phyloP scores from a whole-genome alignment of 1,140 invertebrate genomes.

The Drosophila takahashii region DNA sequence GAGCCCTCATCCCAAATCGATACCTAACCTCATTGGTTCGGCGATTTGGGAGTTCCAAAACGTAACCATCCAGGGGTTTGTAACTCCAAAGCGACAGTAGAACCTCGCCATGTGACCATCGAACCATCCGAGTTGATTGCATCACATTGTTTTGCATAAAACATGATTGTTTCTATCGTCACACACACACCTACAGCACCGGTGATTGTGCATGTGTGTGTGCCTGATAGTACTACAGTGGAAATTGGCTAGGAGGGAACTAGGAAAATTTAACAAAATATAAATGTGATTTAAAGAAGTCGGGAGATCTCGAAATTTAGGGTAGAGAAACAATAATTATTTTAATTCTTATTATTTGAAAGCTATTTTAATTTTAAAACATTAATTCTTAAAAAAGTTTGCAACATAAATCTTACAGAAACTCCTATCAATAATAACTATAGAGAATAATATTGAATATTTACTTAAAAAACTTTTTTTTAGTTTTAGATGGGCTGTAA shows the following conservation, averaged over 20 bases:
- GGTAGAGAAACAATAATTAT: no score
- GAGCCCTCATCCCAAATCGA: background rate
- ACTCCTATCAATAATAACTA: no score
- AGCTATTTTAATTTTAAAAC: no score
- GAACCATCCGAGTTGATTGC: constrained; percentile 36
- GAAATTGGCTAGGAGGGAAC: background rate
- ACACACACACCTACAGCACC: constrained; percentile 1
- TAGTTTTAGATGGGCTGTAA: no score
- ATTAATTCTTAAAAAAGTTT: no score
- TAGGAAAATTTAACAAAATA: background rate
- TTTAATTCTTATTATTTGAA: no score
- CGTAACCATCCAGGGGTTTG: background rate
- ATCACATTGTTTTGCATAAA: constrained; percentile 54
- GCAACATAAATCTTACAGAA: no score
- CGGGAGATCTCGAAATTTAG: no score
- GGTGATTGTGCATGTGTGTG: constrained; percentile 24
- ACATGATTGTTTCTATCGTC: constrained; percentile 38
- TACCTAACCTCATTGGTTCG: constrained; percentile 70
- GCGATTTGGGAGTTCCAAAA: background rate
- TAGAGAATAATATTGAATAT: no score
- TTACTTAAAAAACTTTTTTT: no score
- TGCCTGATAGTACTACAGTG: constrained; percentile 28
- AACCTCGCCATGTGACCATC: background rate
- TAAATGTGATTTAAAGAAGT: no score
- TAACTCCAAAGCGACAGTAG: background rate